Evolutionary conservation across 1,140 invertebrate genomes (phyloP).

Genomic region (Onthophagus taurus): DNA sequence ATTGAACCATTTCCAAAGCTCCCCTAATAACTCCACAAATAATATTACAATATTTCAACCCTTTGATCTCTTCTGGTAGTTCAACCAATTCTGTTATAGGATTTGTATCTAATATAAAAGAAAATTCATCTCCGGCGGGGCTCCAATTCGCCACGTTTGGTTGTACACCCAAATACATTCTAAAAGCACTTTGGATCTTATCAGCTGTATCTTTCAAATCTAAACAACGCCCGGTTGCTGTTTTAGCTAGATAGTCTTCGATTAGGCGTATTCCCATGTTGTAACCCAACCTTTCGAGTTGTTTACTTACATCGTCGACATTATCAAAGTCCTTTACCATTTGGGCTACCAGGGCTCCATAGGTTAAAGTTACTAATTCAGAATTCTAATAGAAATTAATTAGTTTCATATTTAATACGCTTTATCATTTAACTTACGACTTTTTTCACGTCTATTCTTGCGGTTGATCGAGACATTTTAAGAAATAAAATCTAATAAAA

Average conservation of each 20-base stretch:
- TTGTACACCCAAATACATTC: slow-evolving; percentile 86
- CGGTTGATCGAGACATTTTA: slow-evolving; percentile 35
- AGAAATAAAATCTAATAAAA: no score
- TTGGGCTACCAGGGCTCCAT: slow-evolving; percentile 94
- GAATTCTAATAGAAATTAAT: slow-evolving; percentile 67
- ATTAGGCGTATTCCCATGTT: slow-evolving; percentile 97
- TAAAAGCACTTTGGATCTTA: slow-evolving; percentile 77
- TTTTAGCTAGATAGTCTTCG: slow-evolving; percentile 94
- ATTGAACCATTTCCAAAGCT: slow-evolving; percentile 92
- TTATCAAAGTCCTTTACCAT: slow-evolving; percentile 96
- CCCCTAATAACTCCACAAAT: slow-evolving; percentile 89
- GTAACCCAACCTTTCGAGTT: slow-evolving; percentile 89
- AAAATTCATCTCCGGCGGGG: slow-evolving; percentile 91
- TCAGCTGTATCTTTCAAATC: slow-evolving; percentile 97
- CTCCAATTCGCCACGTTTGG: slow-evolving; percentile 92
- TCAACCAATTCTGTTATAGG: slow-evolving; percentile 98
- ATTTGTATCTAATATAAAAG: slow-evolving; percentile 88
- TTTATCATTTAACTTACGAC: slow-evolving; percentile 35
- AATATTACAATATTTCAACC: slow-evolving; percentile 90
- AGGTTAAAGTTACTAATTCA: slow-evolving; percentile 94
- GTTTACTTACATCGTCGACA: slow-evolving; percentile 92
- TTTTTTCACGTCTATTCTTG: slow-evolving; percentile 41
- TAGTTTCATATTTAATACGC: slow-evolving; percentile 6
- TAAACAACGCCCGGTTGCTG: slow-evolving; percentile 79
- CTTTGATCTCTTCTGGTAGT: slow-evolving; percentile 82